Evolutionary conservation across 2,888 invertebrate genomes (phyloP).

Genomic region (Didymodactylos carnosus): DNA sequence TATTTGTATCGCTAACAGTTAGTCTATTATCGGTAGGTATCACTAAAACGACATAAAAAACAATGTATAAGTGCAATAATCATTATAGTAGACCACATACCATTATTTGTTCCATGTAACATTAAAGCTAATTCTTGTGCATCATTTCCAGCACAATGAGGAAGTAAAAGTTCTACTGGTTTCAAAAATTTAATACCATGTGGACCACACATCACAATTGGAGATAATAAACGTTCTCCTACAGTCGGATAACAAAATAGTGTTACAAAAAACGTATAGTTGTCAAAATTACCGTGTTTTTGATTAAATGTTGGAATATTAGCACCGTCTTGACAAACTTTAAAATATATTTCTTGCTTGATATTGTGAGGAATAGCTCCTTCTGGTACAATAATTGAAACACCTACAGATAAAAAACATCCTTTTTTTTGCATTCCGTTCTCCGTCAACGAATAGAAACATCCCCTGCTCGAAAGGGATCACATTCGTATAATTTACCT

Average conservation of each 20-base stretch:
- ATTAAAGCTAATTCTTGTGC: neutral
- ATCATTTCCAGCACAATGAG: constrained; percentile 39
- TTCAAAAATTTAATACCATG: constrained; percentile 66
- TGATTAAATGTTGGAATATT: constrained; percentile 1
- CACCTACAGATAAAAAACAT: constrained; percentile 39
- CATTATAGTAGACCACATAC: no score
- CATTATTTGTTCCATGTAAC: neutral
- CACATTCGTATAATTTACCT: no score
- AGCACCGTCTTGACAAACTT: constrained; percentile 25
- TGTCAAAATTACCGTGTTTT: neutral
- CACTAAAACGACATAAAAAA: no score
- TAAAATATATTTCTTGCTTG: constrained; percentile 78
- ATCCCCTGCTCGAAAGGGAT: no score
- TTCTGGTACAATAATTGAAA: constrained; percentile 65
- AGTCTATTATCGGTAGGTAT: no score
- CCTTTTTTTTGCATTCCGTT: neutral
- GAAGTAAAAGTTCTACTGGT: constrained; percentile 72
- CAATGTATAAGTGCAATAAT: no score
- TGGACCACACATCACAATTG: constrained; percentile 86
- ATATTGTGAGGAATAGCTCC: constrained; percentile 62
- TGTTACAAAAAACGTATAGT: constrained; percentile 28
- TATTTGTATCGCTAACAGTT: no score
- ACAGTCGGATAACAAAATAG: constrained; percentile 18
- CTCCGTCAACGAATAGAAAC: no score
- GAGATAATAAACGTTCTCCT: constrained; percentile 84